A percentile compares a stretch with the other conserved stretches of the same genome.
Evolutionary conservation across 2,797 vertebrate species (phyloP).

Genomic region (Anguilla anguilla): DNA sequence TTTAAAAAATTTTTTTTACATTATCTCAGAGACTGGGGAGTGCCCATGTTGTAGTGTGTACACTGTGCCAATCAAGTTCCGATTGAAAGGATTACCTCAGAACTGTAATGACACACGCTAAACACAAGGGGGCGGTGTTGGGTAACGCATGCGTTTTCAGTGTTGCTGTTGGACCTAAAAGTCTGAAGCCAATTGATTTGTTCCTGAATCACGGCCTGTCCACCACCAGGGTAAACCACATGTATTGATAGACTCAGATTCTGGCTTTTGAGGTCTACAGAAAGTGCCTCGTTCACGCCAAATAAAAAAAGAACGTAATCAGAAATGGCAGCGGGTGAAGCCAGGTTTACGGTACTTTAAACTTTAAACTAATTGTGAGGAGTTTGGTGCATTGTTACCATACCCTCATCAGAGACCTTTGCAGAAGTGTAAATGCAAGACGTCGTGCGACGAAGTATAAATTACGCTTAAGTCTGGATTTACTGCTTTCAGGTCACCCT

Average conservation of each 20-base stretch:
- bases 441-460: too few relatives aligned
- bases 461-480: background rate
- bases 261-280: background rate
- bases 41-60: background rate
- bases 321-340: background rate
- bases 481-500: background rate
- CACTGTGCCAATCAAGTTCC: background rate
- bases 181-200: background rate
- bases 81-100: background rate
- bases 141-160: background rate
- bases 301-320: background rate
- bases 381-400: too few relatives aligned
- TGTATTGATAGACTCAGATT: background rate
- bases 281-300: background rate
- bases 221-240: background rate
- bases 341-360: too few relatives aligned
- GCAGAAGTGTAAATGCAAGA: too few relatives aligned
- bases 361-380: too few relatives aligned
- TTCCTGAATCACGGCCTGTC: background rate
- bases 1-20: too few relatives aligned
- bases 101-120: background rate
- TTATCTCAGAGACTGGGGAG: too few relatives aligned
- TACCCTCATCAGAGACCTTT: too few relatives aligned
- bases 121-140: background rate
- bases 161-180: background rate